phyloP scores from a whole-genome alignment of 1,140 invertebrate genomes.

The Drosophila trapezifrons region DNA sequence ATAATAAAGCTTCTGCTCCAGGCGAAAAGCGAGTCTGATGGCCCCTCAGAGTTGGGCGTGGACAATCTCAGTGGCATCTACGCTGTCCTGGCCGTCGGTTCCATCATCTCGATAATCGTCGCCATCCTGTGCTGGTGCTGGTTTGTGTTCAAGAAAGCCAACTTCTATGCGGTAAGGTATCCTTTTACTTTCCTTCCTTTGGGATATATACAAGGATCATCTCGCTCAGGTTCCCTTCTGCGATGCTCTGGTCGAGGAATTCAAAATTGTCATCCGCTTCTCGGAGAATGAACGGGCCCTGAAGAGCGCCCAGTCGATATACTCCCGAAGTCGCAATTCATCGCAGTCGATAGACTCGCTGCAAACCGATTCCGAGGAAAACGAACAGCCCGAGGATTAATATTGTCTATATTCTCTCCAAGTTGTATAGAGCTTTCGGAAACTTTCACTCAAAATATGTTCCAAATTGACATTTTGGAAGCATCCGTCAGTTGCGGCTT shows the following conservation, averaged over 20 bases:
- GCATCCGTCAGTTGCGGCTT: conserved; percentile 47
- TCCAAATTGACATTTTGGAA: conserved; percentile 56
- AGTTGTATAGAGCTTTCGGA: conserved; percentile 44
- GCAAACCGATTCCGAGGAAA: conserved; percentile 71
- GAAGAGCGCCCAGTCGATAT: conserved; percentile 75
- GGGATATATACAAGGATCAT: not conserved
- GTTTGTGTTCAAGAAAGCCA: conserved; percentile 72
- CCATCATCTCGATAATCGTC: conserved; percentile 77
- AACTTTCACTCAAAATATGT: conserved; percentile 69
- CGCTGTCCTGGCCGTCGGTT: conserved; percentile 86
- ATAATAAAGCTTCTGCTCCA: conserved; percentile 44
- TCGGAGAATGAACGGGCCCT: conserved; percentile 68
- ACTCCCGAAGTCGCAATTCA: conserved; percentile 78
- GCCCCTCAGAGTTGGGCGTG: conserved; percentile 81
- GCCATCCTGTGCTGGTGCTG: conserved; percentile 81
- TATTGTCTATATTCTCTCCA: conserved; percentile 18
- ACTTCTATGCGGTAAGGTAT: conserved; percentile 61
- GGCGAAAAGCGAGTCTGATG: conserved; percentile 50
- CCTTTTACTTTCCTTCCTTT: not conserved
- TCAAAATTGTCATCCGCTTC: conserved; percentile 87
- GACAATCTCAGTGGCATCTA: conserved; percentile 90
- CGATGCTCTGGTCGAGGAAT: conserved; percentile 88
- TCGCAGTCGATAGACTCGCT: conserved; percentile 77
- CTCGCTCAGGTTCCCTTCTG: conserved; percentile 87
- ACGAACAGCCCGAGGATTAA: conserved; percentile 40